phyloP scores from a whole-genome alignment of 2,113 vertebrate species.

The Bucco capensis region DNA sequence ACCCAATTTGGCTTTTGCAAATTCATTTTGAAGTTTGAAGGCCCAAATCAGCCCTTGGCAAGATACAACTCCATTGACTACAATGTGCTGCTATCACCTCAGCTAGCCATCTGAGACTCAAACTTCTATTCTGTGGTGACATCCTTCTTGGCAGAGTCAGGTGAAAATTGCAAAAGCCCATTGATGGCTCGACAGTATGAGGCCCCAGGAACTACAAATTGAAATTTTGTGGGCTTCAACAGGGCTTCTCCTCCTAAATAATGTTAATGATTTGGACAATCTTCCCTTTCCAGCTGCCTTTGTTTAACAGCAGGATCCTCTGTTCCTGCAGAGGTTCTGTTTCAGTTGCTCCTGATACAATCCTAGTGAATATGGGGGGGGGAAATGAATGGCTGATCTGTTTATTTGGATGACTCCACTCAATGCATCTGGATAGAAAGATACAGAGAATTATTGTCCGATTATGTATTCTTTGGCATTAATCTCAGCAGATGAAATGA shows the following conservation, averaged over 20 bases:
- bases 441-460: conserved; percentile 35
- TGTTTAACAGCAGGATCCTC: not conserved
- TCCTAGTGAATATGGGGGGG: not conserved
- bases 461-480: conserved; percentile 24
- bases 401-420: not conserved
- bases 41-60: not conserved
- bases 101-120: not conserved
- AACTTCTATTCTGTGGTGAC: not conserved
- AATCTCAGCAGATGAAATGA: conserved; percentile 22
- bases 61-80: not conserved
- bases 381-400: not conserved
- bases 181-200: not conserved
- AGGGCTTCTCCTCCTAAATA: not conserved
- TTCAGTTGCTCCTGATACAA: not conserved
- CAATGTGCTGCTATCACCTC: not conserved
- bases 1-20: not conserved
- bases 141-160: not conserved
- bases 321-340: conserved; percentile 1
- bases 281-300: not conserved
- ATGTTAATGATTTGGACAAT: not conserved
- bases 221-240: not conserved
- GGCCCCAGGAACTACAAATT: not conserved
- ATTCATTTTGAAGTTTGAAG: not conserved
- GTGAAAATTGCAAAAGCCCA: not conserved
- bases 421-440: not conserved